Evolutionary conservation across 1,140 invertebrate genomes (phyloP), one percentile per base, ranked within the genome.

Genomic region (Papilio helenus): DNA sequence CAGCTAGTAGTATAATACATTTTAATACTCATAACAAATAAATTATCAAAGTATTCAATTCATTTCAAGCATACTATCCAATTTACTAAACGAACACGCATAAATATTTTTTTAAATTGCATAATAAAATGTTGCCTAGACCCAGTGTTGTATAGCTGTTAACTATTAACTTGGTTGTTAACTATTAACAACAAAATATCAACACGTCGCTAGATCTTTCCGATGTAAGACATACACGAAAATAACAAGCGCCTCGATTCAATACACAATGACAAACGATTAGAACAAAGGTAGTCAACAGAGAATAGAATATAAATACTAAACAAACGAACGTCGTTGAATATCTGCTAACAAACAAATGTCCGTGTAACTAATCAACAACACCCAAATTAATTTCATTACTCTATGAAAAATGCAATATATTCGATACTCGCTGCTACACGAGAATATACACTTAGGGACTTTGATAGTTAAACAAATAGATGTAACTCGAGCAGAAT

Each of bases 271-370:
- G 86, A 90, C 85, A 89, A 87, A 86, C 84, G 84, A 82, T 80
- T 85, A 85, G 85, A 88, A 92, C 92, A 93, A 93, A 93, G 90
- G 89, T 88, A 86, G 90, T 85, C 76, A 88, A 87, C 89, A 91
- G 89, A 90, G 84, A 91, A 92, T 89, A 89, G 86, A 91, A 81
- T 80, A 87, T 87, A 88, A 87, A 89, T 87, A 88, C 83, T 86
- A 90, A 93, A 93, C 90, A 93, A 93, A 89, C 88, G 87, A 79
- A 79, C 83, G 81, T 80, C 81, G 34, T 82, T 81, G 83, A 83
- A 89, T 89, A 88, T 88, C 87, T 88, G 71, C 71, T 44, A 72
- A 72, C 71, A 72, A 72, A 72, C 71, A 72, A 44, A 34, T 72
- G n/a, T 44, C 42, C 18, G 71, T 72, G 34, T 72, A 42, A 68